Conservation (phyloP, 1,140 invertebrate species). For the Pogonognathellus flavescens region DNA sequence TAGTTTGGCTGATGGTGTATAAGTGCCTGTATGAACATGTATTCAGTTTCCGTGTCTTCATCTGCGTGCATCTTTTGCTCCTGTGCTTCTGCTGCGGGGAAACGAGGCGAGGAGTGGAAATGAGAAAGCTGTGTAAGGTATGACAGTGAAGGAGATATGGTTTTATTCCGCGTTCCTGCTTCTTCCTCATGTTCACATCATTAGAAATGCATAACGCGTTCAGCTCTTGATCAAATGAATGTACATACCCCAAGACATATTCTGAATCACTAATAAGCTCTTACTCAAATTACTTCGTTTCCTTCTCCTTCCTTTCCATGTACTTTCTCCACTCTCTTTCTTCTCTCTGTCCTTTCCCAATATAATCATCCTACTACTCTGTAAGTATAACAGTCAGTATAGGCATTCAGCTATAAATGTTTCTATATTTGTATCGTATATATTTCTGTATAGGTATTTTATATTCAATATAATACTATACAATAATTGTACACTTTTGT, state of each 20-base stretch:
- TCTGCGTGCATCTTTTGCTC: slow-evolving; percentile 1
- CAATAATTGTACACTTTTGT: background rate
- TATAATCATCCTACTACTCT: background rate
- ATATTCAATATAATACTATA: no score
- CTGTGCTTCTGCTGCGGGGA: background rate
- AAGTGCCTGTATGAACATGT: slow-evolving; percentile 25
- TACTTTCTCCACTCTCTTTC: background rate
- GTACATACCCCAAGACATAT: slow-evolving; percentile 54
- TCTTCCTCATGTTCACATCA: slow-evolving; percentile 48
- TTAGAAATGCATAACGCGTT: slow-evolving; percentile 59
- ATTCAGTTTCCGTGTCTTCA: slow-evolving; percentile 29
- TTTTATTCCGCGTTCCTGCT: slow-evolving; percentile 48
- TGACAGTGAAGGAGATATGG: slow-evolving; percentile 12
- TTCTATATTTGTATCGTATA: background rate
- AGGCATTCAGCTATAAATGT: background rate
- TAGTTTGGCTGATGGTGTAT: slow-evolving; percentile 38
- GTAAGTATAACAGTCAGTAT: no score
- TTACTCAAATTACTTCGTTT: slow-evolving; percentile 57
- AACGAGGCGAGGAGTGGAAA: slow-evolving; percentile 40
- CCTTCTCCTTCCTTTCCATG: slow-evolving; percentile 23
- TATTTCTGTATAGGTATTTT: no score
- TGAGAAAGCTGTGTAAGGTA: slow-evolving; percentile 31
- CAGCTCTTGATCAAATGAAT: slow-evolving; percentile 64
- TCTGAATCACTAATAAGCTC: slow-evolving; percentile 61
- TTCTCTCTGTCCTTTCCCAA: background rate